phyloP scores from a whole-genome alignment of 1,140 invertebrate species.

The Plutomurus gul region DNA sequence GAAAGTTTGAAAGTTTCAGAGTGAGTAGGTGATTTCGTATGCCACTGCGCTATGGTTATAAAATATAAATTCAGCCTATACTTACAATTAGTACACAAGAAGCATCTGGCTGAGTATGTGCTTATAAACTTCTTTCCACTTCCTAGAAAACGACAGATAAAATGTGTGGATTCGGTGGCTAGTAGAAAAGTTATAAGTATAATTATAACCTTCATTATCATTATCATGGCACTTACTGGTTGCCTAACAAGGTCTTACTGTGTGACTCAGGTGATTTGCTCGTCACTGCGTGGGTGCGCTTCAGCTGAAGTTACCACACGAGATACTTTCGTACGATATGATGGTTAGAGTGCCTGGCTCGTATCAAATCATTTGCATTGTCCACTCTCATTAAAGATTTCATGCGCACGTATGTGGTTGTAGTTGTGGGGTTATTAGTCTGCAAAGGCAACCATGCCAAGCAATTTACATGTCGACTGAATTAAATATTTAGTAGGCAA shows the following conservation, averaged over 20 bases:
- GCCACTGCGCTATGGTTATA: neutral
- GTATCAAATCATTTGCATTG: neutral
- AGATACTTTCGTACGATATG: neutral
- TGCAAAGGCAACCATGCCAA: too few relatives aligned
- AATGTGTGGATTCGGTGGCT: neutral
- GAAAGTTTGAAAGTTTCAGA: too few relatives aligned
- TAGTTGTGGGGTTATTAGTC: too few relatives aligned
- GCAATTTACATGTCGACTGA: too few relatives aligned
- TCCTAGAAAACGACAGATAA: constrained; percentile 10
- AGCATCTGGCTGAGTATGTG: too few relatives aligned
- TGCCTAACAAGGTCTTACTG: neutral
- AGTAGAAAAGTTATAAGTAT: neutral
- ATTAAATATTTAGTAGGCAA: too few relatives aligned
- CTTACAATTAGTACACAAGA: too few relatives aligned
- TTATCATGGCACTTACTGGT: constrained; percentile 4
- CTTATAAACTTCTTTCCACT: too few relatives aligned
- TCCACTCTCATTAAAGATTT: neutral
- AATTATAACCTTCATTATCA: constrained; percentile 22
- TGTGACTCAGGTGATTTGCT: neutral
- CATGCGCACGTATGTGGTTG: too few relatives aligned
- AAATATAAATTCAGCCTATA: constrained; percentile 22
- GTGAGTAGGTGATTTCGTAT: neutral
- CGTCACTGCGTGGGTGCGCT: constrained; percentile 11
- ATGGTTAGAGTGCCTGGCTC: neutral
- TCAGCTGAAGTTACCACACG: neutral